These are phyloP conservation scores for Homalodisca vitripennis DNA, from an alignment of 1,140 invertebrate genomes.

Conservation along the genomic window DNA sequence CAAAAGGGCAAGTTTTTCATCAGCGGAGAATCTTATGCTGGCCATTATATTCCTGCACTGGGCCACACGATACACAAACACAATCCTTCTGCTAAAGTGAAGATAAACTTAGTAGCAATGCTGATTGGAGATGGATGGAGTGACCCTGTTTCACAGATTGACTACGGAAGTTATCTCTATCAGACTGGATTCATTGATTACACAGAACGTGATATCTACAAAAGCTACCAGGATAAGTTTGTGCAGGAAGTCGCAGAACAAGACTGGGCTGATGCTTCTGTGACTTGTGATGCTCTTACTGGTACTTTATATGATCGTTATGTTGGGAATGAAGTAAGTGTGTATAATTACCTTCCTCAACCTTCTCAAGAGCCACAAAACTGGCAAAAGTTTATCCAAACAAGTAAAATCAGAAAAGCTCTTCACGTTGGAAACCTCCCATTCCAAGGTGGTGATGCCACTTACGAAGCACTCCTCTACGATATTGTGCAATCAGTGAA, in stretches of 20 bases:
- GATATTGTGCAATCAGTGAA: constrained; percentile 85
- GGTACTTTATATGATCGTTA: not conserved
- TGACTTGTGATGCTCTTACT: constrained; percentile 53
- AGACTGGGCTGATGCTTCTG: constrained; percentile 12
- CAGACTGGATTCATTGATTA: constrained; percentile 59
- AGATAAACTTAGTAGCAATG: constrained; percentile 63
- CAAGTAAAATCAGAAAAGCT: constrained; percentile 48
- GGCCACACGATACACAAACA: constrained; percentile 71
- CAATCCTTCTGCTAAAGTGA: constrained; percentile 55
- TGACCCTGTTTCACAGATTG: constrained; percentile 74
- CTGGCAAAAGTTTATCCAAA: constrained; percentile 59
- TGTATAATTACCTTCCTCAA: constrained; percentile 78
- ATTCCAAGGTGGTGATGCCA: constrained; percentile 49
- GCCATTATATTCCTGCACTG: constrained; percentile 77
- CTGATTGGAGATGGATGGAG: constrained; percentile 83
- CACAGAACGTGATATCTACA: constrained; percentile 43
- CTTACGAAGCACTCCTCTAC: constrained; percentile 65
- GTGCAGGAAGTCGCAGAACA: not conserved
- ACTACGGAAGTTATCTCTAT: constrained; percentile 79
- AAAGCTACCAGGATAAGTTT: constrained; percentile 16
- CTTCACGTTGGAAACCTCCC: constrained; percentile 81
- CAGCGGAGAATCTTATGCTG: constrained; percentile 84
- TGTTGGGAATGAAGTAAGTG: constrained; percentile 72
- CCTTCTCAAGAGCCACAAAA: constrained; percentile 36
- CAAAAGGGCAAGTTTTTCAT: constrained; percentile 69